Evolutionary conservation across 2,888 invertebrate species (phyloP).

Genomic region (Cremastobaeus sp.): DNA sequence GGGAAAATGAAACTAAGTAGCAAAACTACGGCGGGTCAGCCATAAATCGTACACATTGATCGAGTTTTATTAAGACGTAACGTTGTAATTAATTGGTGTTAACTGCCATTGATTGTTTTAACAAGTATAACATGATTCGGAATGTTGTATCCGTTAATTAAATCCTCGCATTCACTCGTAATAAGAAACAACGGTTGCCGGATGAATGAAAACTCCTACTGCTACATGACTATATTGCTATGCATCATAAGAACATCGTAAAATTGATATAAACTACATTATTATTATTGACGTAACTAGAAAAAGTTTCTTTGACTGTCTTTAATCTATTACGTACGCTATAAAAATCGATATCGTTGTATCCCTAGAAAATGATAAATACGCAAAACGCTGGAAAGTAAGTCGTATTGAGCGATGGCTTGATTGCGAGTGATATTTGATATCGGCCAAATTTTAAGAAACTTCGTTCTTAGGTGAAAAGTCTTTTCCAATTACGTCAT

Average conservation of each 20-base stretch:
- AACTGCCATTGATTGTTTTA: slow-evolving; percentile 43
- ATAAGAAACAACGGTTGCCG: slow-evolving; percentile 10
- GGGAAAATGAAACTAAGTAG: no score
- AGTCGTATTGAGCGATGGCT: background rate
- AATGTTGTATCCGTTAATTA: slow-evolving; percentile 20
- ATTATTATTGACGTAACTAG: slow-evolving; percentile 54
- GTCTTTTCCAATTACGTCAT: slow-evolving; percentile 53
- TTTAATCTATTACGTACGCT: slow-evolving; percentile 19
- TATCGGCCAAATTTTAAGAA: slow-evolving; percentile 22
- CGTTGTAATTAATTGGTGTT: slow-evolving; percentile 34
- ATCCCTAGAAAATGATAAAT: slow-evolving; percentile 11
- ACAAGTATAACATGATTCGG: slow-evolving; percentile 27
- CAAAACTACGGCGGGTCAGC: background rate
- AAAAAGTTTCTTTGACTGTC: slow-evolving; percentile 27
- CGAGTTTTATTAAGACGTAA: background rate
- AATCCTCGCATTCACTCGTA: slow-evolving; percentile 12
- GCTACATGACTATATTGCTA: slow-evolving; percentile 44
- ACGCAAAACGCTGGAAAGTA: background rate
- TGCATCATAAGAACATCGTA: slow-evolving; percentile 54
- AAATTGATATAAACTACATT: slow-evolving; percentile 53
- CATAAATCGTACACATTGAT: slow-evolving; percentile 20
- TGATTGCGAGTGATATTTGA: slow-evolving; percentile 14
- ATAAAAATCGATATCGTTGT: slow-evolving; percentile 46
- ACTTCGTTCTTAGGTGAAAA: slow-evolving; percentile 19
- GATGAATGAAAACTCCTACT: slow-evolving; percentile 27